These are phyloP conservation scores for Myripristis murdjan DNA, from an alignment of 2,797 vertebrate species.

Conservation along the genomic window DNA sequence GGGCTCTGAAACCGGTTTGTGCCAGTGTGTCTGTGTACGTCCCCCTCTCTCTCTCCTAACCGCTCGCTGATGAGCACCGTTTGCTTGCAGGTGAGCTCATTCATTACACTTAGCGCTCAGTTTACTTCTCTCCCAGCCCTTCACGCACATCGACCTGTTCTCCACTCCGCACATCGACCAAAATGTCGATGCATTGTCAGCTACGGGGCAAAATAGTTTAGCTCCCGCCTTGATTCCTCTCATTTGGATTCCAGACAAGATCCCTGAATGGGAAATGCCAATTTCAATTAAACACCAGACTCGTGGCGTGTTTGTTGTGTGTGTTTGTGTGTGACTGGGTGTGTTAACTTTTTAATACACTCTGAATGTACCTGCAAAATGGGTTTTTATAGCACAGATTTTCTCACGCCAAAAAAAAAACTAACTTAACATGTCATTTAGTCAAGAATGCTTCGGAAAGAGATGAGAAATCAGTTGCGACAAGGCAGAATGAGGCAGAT, in stretches of 20 bases:
- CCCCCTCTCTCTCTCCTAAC: not conserved
- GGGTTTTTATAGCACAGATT: not conserved
- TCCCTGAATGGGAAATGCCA: not conserved
- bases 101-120: not conserved
- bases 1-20: not conserved
- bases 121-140: not conserved
- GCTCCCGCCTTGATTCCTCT: not conserved
- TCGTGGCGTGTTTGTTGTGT: not conserved
- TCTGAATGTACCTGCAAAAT: too few species aligned
- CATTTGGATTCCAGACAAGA: not conserved
- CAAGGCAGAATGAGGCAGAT: too few species aligned
- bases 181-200: not conserved
- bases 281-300: not conserved
- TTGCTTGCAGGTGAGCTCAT: not conserved
- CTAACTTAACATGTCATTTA: too few species aligned
- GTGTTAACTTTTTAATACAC: not conserved
- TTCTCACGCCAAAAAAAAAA: too few species aligned
- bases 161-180: not conserved
- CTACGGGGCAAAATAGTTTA: not conserved
- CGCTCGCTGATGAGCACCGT: not conserved
- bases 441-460: too few species aligned
- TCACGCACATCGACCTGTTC: not conserved
- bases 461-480: too few species aligned
- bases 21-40: slow-evolving; percentile 4
- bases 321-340: not conserved